Base-by-base conservation (phyloP, 2,113 vertebrate genomes). In the Oxygymnocypris stewartii region DNA sequence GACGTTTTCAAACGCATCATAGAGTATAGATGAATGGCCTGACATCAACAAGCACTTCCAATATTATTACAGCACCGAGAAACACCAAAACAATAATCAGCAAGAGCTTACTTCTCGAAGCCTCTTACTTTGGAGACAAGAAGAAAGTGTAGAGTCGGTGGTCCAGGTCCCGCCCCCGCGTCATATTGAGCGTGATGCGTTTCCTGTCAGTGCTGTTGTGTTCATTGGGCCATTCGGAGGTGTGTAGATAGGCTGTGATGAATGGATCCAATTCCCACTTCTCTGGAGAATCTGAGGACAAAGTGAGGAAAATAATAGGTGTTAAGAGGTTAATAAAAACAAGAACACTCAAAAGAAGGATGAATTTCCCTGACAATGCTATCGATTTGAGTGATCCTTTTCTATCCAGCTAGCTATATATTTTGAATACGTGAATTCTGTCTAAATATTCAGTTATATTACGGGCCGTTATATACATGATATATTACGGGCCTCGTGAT, bases 71-170 rank as follows among this genome's bases (percentile, higher is more conserved):
- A 63, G 47, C 63, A 35, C 8, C 4, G 51, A 11, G 44, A 40
- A n/a, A n/a, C n/a, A n/a, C n/a, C n/a, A n/a, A n/a, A n/a, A 1
- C 20, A 40, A 4, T 37, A 37, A 37, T 37, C 1, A 59, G n/a
- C 63, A n/a, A 51, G 35, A 57, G 79, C 5, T 74, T n/a, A 35
- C 40, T 25, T 23, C 2, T 10, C 11, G 28, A 20, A 40, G 89
- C 25, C 44, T 51, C 96, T 95, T 93, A 99, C 98, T 95, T 93
- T 0, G 98, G 97, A 0, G 97, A 96, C 18, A 98, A 93, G 92
- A 99, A 99, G 93, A 99, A 97, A 89, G 97, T 99, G 90, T 99
- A 99, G 31, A 92, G 95, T 92, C 93, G 95, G 93, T 98, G 97
- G 91, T 99, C 96, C 0, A 77, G 82, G 88, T 96, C 95, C 0